These are phyloP conservation scores for Pteropus alecto DNA, from an alignment of 2,113 vertebrate species.

Conservation along the genomic window DNA sequence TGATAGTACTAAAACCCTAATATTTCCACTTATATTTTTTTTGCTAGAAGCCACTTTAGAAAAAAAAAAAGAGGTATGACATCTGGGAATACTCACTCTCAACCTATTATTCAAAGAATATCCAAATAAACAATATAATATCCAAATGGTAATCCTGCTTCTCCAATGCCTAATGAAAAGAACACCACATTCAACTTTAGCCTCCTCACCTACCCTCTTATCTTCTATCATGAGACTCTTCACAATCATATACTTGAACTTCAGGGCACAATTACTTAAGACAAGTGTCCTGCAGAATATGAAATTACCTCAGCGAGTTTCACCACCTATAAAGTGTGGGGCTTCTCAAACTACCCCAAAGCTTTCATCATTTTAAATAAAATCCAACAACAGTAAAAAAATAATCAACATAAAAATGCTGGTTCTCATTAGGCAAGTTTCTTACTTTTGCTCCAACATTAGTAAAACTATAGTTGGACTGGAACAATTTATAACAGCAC, in stretches of 20 bases:
- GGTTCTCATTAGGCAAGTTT: not conserved
- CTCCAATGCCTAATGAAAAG: conserved; percentile 48
- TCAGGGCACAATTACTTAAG: conserved; percentile 70
- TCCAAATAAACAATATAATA: conserved; percentile 29
- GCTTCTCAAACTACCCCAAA: conserved; percentile 18
- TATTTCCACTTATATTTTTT: conserved; percentile 7
- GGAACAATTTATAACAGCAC: conserved; percentile 2
- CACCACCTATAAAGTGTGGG: not conserved
- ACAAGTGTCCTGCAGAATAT: conserved; percentile 66
- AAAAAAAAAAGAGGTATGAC: not conserved
- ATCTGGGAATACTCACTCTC: not conserved
- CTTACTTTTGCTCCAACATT: not conserved
- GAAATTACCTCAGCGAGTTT: conserved; percentile 55
- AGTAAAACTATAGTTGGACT: not conserved
- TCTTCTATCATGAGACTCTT: conserved; percentile 63
- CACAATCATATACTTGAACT: conserved; percentile 74
- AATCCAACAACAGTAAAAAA: not conserved
- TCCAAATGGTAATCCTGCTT: conserved; percentile 22
- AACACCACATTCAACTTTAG: conserved; percentile 65
- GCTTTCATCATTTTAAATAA: conserved; percentile 29
- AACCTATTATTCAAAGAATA: not conserved
- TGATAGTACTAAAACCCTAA: not conserved
- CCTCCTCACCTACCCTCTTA: conserved; percentile 72
- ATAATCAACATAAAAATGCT: conserved; percentile 32
- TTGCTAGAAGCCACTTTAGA: not conserved